Base-by-base conservation (phyloP, 2,888 invertebrate species). In the Sympetrum striolatum region DNA sequence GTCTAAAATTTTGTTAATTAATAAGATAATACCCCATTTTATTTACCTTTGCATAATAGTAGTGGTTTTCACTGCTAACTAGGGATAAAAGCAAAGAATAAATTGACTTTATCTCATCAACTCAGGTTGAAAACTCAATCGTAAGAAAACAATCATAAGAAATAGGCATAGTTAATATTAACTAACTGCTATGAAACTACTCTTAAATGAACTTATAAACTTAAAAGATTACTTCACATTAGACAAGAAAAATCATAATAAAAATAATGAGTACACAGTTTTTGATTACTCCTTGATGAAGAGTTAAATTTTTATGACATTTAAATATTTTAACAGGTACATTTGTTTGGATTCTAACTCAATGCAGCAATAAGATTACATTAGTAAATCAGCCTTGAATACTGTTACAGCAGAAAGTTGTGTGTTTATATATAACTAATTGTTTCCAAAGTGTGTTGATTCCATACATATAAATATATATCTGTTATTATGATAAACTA, bases 121-220 rank as follows among this genome's bases (percentile, higher is more conserved):
- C 86, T 86, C 86, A 86, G 86, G 86, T 86, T 86, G 86, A 86
- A 86, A 86, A 86, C 86, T 86, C 86, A 86, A 86, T 86, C 86
- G 60, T 64, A 60, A 60, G 64, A 53, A 86, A 86, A 86, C 86
- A 86, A 86, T 86, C 86, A 86, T 86, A 86, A 86, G 35, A 22
- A 37, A 86, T 86, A 86, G 86, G 86, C 86, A 60, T 86, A 86
- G 86, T 22, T 86, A 58, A 86, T 86, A 86, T 64, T 64, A 86
- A 64, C 35, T 86, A 86, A 64, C 86, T 37, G 86, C 86, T 86
- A 86, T 86, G 39, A 86, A 86, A 64, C 60, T 37, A 86, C 60
- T 64, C 35, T 86, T 86, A 80, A 22, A 80, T 60, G 37, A 86
- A 86, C 58, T 64, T 86, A 64, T 64, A 86, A 86, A 86, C 86